These are phyloP conservation scores for Zosterops japonicus DNA, from an alignment of 2,113 vertebrate species.

Conservation along the genomic window DNA sequence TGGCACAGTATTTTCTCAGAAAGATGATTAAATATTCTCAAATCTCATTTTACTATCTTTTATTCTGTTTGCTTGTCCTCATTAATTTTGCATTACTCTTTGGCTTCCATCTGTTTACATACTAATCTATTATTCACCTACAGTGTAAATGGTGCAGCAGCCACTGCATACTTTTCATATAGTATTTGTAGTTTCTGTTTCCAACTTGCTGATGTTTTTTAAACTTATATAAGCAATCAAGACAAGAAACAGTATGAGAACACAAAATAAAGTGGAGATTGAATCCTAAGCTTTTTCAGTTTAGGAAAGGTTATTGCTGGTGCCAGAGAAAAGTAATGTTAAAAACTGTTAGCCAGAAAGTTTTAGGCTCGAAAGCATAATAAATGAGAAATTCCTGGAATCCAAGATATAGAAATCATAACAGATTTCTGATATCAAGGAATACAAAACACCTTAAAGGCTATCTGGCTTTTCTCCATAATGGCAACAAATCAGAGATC, in stretches of 20 bases:
- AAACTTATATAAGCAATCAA: slow-evolving; percentile 50
- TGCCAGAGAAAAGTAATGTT: slow-evolving; percentile 31
- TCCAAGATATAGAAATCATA: neutral
- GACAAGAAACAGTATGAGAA: slow-evolving; percentile 40
- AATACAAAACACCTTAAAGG: neutral
- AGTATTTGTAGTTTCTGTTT: slow-evolving; percentile 54
- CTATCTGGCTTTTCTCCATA: neutral
- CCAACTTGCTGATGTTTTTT: neutral
- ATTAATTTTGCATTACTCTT: slow-evolving; percentile 47
- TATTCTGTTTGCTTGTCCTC: slow-evolving; percentile 13
- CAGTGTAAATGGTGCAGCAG: slow-evolving; percentile 45
- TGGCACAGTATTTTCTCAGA: neutral
- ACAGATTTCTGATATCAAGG: slow-evolving; percentile 1
- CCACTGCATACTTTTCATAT: slow-evolving; percentile 32
- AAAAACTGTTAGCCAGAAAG: slow-evolving; percentile 27
- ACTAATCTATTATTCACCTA: slow-evolving; percentile 65
- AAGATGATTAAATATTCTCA: slow-evolving; percentile 19
- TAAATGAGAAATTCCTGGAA: slow-evolving; percentile 17
- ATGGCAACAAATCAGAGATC: neutral
- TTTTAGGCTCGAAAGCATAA: slow-evolving; percentile 52
- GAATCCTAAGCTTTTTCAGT: slow-evolving; percentile 57
- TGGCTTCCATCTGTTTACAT: slow-evolving; percentile 52
- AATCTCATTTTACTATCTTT: slow-evolving; percentile 17
- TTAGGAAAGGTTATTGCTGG: slow-evolving; percentile 45
- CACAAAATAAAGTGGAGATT: slow-evolving; percentile 18